Evolutionary conservation across 92 coral and sea anemone species (phyloP), one percentile per base, ranked within the genome.

Genomic region (Umimayanthus kanabou): DNA sequence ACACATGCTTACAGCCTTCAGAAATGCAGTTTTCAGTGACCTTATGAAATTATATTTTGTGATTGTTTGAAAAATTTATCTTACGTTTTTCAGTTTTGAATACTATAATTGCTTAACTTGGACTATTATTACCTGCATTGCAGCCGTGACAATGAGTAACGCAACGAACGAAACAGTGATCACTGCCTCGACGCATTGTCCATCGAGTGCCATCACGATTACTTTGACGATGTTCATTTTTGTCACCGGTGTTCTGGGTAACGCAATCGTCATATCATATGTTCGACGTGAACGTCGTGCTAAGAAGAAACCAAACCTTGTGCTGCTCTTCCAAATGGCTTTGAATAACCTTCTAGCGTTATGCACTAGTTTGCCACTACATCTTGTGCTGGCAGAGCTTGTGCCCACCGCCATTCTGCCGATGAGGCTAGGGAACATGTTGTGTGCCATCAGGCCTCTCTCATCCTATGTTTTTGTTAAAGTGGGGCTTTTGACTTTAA

Each of bases 331-430:
- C 25, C 87, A 83, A 22, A 83, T 83, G 87, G 87, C 87, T 7
- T 71, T 83, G 79, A 83, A 83, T 49, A 83, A 83, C 64, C 57
- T 83, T 33, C 65, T 83, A 18, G 87, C 87, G 55, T 47, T 83
- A 67, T 69, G 42, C 3, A 50, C 77, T 11, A 83, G 87, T 33
- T 53, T 83, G 30, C 87, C 87, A 6, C 39, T 83, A 39, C 87
- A 83, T 43, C 43, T 83, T 14, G 18, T 71, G 0, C 33, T 83
- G 22, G n/a, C 39, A 7, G 87, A 83, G 77, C 15, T 83, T 9
- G 40, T 83, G 50, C 87, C 58, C 8, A 71, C n/a, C 5, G 66
- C n/a, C 9, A 2, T 74, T 0, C 28, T 83, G 14, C 87, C 87
- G 39, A 18, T 83, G 9, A 49, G 55, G 18, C 64, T 83, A 8